Evolutionary conservation across 2,888 invertebrate species (phyloP).

Genomic region (Drosophila paranaensis): DNA sequence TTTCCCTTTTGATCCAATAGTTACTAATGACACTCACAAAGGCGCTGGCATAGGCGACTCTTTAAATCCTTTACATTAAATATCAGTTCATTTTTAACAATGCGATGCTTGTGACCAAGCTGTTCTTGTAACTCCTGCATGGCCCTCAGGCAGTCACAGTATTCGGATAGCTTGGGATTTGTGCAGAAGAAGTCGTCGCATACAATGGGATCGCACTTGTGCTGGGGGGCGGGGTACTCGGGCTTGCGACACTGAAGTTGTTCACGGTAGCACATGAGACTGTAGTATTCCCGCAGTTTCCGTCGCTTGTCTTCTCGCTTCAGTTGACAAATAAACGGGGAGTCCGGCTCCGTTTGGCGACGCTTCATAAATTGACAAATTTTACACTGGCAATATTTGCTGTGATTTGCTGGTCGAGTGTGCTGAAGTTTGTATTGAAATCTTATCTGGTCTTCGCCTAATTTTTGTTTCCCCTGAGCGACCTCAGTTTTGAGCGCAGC

Average conservation of each 20-base stretch:
- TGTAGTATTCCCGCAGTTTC: slow-evolving; percentile 35
- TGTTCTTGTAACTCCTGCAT: slow-evolving; percentile 50
- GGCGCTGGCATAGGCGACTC: slow-evolving; percentile 39
- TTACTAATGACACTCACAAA: slow-evolving; percentile 41
- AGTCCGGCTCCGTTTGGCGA: slow-evolving; percentile 27
- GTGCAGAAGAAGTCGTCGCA: slow-evolving; percentile 33
- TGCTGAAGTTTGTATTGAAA: too few species aligned
- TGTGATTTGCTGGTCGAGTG: too few species aligned
- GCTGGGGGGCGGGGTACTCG: slow-evolving; percentile 21
- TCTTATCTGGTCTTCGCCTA: too few species aligned
- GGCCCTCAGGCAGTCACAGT: slow-evolving; percentile 54
- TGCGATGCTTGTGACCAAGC: slow-evolving; percentile 34
- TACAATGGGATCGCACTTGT: slow-evolving; percentile 31
- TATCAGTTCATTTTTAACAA: slow-evolving; percentile 33
- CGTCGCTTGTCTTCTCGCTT: slow-evolving; percentile 37
- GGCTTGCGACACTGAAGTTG: slow-evolving; percentile 8
- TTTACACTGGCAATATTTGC: neutral
- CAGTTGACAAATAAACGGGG: slow-evolving; percentile 37
- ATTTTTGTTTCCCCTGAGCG: too few species aligned
- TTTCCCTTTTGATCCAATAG: neutral
- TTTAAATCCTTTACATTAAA: slow-evolving; percentile 46
- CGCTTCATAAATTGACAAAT: slow-evolving; percentile 37
- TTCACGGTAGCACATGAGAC: slow-evolving; percentile 28
- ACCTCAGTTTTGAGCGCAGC: too few species aligned
- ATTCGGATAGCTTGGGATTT: slow-evolving; percentile 36